A percentile compares a stretch with the other conserved stretches of the same genome.
phyloP scores from a whole-genome alignment of 2,113 vertebrate genomes.

The Trematomus loennbergii region DNA sequence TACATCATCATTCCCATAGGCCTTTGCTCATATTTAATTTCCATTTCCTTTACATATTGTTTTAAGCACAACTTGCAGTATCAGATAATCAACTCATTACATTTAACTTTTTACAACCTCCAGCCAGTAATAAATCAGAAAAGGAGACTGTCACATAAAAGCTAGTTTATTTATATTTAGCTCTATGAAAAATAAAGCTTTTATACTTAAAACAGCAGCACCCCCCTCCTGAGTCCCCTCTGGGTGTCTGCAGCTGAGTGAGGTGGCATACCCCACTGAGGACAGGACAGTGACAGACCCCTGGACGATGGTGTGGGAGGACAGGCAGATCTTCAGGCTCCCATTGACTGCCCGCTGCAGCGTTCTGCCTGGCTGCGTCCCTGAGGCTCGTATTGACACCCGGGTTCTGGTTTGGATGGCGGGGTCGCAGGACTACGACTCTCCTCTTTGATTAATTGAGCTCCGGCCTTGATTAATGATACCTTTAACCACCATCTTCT shows the following conservation, averaged over 20 bases:
- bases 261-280: constrained; percentile 32
- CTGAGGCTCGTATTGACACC: constrained; percentile 80
- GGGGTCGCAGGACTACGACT: constrained; percentile 68
- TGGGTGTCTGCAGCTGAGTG: neutral
- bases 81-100: constrained; percentile 39
- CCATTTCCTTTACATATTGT: constrained; percentile 10
- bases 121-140: constrained; percentile 38
- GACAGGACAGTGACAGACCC: constrained; percentile 43
- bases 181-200: neutral
- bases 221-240: neutral
- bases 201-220: neutral
- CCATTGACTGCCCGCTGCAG: constrained; percentile 78
- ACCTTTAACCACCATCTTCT: constrained; percentile 62
- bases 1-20: too few species aligned
- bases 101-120: constrained; percentile 33
- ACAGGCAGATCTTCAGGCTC: constrained; percentile 72
- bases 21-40: constrained; percentile 8
- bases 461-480: constrained; percentile 79
- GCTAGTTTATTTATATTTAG: constrained; percentile 1
- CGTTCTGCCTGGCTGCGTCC: constrained; percentile 78
- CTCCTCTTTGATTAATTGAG: constrained; percentile 82
- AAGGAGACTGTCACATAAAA: neutral
- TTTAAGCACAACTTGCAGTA: constrained; percentile 9
- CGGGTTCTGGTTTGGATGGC: constrained; percentile 77
- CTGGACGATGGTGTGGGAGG: constrained; percentile 72